phyloP scores from a whole-genome alignment of 2,888 invertebrate genomes.

The Phyllotreta striolata region DNA sequence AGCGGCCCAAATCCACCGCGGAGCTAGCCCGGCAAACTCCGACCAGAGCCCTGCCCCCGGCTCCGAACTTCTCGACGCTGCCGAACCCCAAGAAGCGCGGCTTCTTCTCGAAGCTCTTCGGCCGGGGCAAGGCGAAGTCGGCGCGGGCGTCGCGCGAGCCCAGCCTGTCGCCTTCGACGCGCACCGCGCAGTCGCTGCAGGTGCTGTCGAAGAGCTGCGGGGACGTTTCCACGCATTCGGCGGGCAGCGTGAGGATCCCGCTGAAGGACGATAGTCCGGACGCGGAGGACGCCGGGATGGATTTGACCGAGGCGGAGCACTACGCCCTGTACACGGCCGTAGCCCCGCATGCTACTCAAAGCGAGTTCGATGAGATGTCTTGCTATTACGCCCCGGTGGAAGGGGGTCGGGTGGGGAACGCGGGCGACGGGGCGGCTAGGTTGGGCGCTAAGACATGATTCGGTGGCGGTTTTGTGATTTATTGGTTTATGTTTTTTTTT shows the following conservation, averaged over 20 bases:
- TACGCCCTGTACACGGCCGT: constrained; percentile 87
- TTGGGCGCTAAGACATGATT: no score
- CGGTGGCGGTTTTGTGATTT: constrained; percentile 34
- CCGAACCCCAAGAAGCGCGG: constrained; percentile 69
- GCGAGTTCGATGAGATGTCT: constrained; percentile 88
- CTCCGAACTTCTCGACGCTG: constrained; percentile 55
- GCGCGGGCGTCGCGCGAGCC: constrained; percentile 54
- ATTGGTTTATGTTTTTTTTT: constrained; percentile 42
- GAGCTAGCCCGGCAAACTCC: constrained; percentile 50
- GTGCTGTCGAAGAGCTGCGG: constrained; percentile 58
- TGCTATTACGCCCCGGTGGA: constrained; percentile 88
- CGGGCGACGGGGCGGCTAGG: no score
- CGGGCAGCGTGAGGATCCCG: constrained; percentile 69
- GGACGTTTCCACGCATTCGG: constrained; percentile 50
- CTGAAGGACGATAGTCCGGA: constrained; percentile 60
- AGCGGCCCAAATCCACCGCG: constrained; percentile 54
- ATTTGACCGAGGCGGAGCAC: constrained; percentile 86
- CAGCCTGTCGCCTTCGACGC: constrained; percentile 46
- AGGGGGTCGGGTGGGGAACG: constrained; percentile 72
- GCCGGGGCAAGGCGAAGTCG: constrained; percentile 64
- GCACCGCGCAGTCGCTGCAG: constrained; percentile 48
- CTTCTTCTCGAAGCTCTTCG: constrained; percentile 71
- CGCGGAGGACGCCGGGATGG: constrained; percentile 63
- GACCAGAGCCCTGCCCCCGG: constrained; percentile 60
- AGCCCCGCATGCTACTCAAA: constrained; percentile 85